A percentile compares a stretch with the other conserved stretches of the same genome.
Evolutionary conservation across 2,113 vertebrate species (phyloP).

Genomic region (Naja naja): DNA sequence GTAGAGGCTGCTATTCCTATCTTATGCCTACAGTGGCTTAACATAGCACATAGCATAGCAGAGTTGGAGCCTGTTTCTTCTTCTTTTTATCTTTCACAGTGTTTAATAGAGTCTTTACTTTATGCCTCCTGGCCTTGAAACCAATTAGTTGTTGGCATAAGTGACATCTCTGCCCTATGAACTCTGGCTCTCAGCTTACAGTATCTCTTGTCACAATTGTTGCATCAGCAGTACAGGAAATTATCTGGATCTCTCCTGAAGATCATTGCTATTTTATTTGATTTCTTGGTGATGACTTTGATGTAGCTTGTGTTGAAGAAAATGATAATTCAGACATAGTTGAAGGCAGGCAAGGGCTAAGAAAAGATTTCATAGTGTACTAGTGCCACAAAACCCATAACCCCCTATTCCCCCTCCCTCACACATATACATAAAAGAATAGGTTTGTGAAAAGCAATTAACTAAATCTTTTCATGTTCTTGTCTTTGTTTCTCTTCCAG

Average conservation of each 20-base stretch:
- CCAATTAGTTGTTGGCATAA: background rate
- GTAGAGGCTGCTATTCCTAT: background rate
- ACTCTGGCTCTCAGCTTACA: background rate
- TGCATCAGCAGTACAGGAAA: background rate
- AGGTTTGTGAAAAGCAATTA: rapidly evolving
- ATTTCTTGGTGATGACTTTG: too few species aligned
- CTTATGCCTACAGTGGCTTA: background rate
- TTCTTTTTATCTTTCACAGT: background rate
- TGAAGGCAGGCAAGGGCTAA: background rate
- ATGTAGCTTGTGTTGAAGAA: background rate
- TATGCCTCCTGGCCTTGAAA: background rate
- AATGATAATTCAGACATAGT: background rate
- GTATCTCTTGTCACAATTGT: background rate
- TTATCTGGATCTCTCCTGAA: background rate
- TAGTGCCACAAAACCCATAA: background rate
- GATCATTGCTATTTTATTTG: background rate
- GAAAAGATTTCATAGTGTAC: background rate
- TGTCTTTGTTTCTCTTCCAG: slow-evolving; percentile 60
- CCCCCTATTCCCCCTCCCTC: background rate
- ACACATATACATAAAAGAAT: background rate
- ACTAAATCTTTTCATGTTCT: background rate
- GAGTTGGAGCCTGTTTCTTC: background rate
- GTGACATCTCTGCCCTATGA: background rate
- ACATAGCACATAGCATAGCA: background rate
- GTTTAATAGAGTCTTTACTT: background rate